Evolutionary conservation across 2,113 vertebrate genomes (phyloP).

Genomic region (Microcebus jonahi): DNA sequence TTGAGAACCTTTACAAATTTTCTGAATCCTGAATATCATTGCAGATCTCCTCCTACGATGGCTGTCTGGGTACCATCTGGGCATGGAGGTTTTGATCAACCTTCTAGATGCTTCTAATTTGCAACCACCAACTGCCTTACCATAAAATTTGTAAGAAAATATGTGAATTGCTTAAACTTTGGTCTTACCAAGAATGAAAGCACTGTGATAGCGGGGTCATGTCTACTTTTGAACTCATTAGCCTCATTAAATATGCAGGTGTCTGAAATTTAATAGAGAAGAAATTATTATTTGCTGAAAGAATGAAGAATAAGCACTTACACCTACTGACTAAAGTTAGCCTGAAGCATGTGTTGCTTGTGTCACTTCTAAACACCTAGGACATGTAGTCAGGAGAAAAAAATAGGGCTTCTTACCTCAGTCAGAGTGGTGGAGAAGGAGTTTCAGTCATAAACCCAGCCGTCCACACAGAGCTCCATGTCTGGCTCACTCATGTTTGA

Average conservation of each 20-base stretch:
- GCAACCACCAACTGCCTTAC: too few relatives aligned
- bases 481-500: not conserved
- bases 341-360: not conserved
- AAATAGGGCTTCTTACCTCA: slow-evolving; percentile 41
- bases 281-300: not conserved
- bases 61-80: not conserved
- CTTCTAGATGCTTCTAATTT: not conserved
- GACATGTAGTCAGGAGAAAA: too few relatives aligned
- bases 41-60: not conserved
- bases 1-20: not conserved
- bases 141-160: not conserved
- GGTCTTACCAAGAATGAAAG: not conserved
- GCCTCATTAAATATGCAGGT: not conserved
- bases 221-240: not conserved
- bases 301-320: not conserved
- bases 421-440: slow-evolving; percentile 65
- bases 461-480: slow-evolving; percentile 51
- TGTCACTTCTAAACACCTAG: not conserved
- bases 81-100: not conserved
- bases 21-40: not conserved
- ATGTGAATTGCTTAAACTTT: not conserved
- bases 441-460: slow-evolving; percentile 58
- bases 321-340: not conserved
- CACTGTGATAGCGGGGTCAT: not conserved
- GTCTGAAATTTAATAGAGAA: not conserved